Conservation (phyloP, 2,888 invertebrate genomes). For the Eupithecia dodoneata region DNA sequence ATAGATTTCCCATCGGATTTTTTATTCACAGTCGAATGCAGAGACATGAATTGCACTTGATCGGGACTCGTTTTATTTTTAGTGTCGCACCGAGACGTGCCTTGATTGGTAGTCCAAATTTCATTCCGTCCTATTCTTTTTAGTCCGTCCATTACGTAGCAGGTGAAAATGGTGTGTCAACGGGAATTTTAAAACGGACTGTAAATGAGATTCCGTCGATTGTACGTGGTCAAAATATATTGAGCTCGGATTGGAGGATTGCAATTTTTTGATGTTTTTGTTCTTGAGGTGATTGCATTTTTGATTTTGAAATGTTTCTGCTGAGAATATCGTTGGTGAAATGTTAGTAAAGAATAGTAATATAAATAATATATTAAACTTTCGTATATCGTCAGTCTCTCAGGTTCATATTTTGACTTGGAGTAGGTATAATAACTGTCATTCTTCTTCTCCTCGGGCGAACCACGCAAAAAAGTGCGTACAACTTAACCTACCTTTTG, state of each 20-base stretch:
- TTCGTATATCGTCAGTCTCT: too few species aligned
- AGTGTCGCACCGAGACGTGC: constrained; percentile 32
- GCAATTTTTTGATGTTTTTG: not conserved
- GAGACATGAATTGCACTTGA: constrained; percentile 6
- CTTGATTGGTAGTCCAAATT: constrained; percentile 47
- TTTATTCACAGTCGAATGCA: not conserved
- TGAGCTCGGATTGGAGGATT: constrained; percentile 5
- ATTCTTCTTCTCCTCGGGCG: too few species aligned
- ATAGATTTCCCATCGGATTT: not conserved
- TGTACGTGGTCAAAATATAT: constrained; percentile 46
- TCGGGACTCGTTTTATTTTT: constrained; percentile 34
- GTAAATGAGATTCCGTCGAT: constrained; percentile 47
- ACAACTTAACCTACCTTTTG: too few species aligned
- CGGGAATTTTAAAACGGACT: constrained; percentile 57
- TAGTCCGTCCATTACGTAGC: constrained; percentile 52
- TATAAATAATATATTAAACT: too few species aligned
- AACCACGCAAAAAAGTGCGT: too few species aligned
- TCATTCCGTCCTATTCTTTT: constrained; percentile 52
- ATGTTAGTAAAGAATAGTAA: not conserved
- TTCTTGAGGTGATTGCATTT: not conserved
- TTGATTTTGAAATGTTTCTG: not conserved
- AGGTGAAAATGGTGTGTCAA: constrained; percentile 59
- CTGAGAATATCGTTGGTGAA: not conserved
- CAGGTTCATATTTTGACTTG: too few species aligned
- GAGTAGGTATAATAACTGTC: too few species aligned